Percentiles rank a stretch among this genome's conserved stretches.
Conservation (phyloP, 2,888 invertebrate genomes). For the Hyalella azteca region DNA sequence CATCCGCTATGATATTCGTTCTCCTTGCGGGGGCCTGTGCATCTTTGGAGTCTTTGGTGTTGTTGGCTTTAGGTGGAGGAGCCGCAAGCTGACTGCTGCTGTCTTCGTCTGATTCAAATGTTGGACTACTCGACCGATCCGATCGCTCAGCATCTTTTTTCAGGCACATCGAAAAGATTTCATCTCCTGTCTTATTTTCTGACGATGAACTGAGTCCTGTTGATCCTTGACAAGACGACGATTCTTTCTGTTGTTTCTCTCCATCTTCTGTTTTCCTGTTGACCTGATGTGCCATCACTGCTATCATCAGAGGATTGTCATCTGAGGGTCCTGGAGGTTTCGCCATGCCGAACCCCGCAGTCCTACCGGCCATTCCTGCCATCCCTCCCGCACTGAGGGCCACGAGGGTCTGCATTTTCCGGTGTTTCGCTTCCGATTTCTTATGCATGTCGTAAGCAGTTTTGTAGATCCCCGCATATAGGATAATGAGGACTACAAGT, state of each 20-base stretch:
- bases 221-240: not conserved
- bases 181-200: not conserved
- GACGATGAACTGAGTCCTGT: not conserved
- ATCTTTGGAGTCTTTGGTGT: slow-evolving; percentile 28
- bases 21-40: not conserved
- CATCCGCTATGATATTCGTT: slow-evolving; percentile 51
- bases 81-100: slow-evolving; percentile 48
- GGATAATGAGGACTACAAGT: slow-evolving; percentile 87
- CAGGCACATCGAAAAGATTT: not conserved
- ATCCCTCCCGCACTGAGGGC: slow-evolving; percentile 70
- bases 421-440: slow-evolving; percentile 93
- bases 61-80: not conserved
- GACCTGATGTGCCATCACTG: slow-evolving; percentile 70
- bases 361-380: slow-evolving; percentile 85
- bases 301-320: slow-evolving; percentile 70
- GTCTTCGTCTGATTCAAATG: slow-evolving; percentile 56
- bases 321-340: slow-evolving; percentile 75
- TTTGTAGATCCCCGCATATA: slow-evolving; percentile 97
- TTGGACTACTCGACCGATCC: slow-evolving; percentile 56
- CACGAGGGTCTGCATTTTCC: slow-evolving; percentile 82
- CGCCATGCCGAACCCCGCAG: slow-evolving; percentile 69
- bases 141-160: slow-evolving; percentile 44
- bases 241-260: slow-evolving; percentile 6
- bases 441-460: slow-evolving; percentile 98
- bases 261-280: slow-evolving; percentile 39